Percentiles rank a stretch among this genome's conserved stretches.
Conservation (phyloP, 2,888 invertebrate genomes). For the Callosobruchus maculatus region DNA sequence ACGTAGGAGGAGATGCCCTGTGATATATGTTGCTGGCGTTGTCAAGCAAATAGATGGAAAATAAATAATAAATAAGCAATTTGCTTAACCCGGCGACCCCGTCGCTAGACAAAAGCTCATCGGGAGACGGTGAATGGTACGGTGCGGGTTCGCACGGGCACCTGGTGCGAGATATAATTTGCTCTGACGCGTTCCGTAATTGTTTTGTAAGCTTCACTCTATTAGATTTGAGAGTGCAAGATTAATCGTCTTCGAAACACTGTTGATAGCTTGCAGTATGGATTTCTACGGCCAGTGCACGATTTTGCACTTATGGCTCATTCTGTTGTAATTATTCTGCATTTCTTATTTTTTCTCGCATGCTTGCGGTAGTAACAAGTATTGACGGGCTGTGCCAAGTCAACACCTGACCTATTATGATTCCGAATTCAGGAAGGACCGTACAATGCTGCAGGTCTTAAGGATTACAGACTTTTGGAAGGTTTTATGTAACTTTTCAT, state of each 20-base stretch:
- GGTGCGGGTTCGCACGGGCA: not conserved
- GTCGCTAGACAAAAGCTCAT: conserved; percentile 1
- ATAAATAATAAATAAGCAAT: conserved; percentile 18
- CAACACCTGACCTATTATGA: no score
- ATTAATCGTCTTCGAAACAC: not conserved
- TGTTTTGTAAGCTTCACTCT: not conserved
- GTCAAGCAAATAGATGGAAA: conserved; percentile 19
- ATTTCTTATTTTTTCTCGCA: no score
- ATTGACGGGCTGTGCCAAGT: no score
- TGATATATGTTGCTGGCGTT: conserved; percentile 21
- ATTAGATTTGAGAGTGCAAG: not conserved
- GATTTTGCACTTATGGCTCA: no score
- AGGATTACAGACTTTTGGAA: no score
- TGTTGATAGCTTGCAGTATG: no score
- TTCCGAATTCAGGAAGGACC: no score
- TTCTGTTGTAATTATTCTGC: no score
- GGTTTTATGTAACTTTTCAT: no score
- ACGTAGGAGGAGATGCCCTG: conserved; percentile 20
- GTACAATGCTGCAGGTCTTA: no score
- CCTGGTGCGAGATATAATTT: not conserved
- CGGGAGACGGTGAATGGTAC: conserved; percentile 2
- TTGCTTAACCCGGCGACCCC: conserved; percentile 16
- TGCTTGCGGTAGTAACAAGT: no score
- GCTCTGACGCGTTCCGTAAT: not conserved
- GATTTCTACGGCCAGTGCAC: no score